Base-by-base conservation (phyloP, 2,113 vertebrate species). In the Tichodroma muraria region DNA sequence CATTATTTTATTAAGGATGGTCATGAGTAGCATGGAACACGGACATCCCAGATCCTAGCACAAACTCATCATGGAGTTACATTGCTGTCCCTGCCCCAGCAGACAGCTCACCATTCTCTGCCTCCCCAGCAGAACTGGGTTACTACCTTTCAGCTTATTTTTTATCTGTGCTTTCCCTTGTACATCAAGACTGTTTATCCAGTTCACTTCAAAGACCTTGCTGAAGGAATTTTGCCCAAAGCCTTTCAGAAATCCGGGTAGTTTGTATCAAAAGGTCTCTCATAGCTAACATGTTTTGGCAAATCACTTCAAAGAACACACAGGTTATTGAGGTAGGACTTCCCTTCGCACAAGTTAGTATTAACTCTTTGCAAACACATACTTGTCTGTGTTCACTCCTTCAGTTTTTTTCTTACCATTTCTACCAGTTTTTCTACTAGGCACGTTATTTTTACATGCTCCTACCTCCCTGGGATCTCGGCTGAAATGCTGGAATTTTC, bases 71-170 rank as follows among this genome's bases (percentile, higher is more conserved):
- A 0, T 11, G 23, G 37, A 61, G 9, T 19, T 92, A 42, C 7
- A 5, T 4, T 44, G 8, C 6, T 37, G 15, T 40, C 73, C 38
- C 28, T 69, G 37, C 15, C 70, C 7, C 28, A 69, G 17, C 13
- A 25, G 15, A 73, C 80, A 77, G 6, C 6, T 80, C 33, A 30
- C 14, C 14, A 7, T 65, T 44, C 4, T 15, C 8, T 6, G 0
- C 25, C 25, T 31, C 4, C 8, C 21, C 21, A 40, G 18, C n/a
- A n/a, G n/a, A n/a, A n/a, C n/a, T n/a, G 0, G 0, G 4, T 52
- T 70, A 53, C 49, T 73, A 13, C 22, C 14, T 85, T 54, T 52
- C 30, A 73, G 13, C 6, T n/a, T 76, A 22, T 24, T 89, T 71
- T 79, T 75, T 19, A 47, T 76, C 53, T 69, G 2, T 85, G 54